phyloP scores from a whole-genome alignment of 2,888 invertebrate species.

The Caenorhabditis sinica region DNA sequence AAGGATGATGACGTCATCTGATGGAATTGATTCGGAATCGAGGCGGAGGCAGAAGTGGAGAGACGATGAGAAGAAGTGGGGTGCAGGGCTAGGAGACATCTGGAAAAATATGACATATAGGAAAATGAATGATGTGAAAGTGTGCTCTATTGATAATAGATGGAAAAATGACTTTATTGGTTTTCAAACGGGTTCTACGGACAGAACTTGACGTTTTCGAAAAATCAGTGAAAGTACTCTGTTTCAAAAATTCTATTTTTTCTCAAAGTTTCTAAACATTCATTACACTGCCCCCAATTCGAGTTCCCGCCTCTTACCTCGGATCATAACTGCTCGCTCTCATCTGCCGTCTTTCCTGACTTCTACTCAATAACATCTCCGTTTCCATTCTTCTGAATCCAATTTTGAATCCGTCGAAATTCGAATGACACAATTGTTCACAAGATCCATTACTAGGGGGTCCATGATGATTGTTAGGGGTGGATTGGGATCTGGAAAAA shows the following conservation, averaged over 20 bases:
- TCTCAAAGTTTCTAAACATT: no score
- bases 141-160: background rate
- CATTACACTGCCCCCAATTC: no score
- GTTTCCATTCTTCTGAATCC: slow-evolving; percentile 56
- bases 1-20: slow-evolving; percentile 41
- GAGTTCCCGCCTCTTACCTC: slow-evolving; percentile 33
- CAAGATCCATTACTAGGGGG: slow-evolving; percentile 61
- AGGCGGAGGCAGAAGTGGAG: slow-evolving; percentile 31
- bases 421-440: slow-evolving; percentile 62
- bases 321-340: slow-evolving; percentile 66
- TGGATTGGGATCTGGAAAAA: slow-evolving; percentile 37
- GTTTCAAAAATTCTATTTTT: no score
- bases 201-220: no score
- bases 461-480: slow-evolving; percentile 32
- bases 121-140: no score
- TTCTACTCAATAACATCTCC: slow-evolving; percentile 55
- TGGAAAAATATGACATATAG: no score
- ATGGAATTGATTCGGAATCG: background rate
- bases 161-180: no score
- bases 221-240: no score
- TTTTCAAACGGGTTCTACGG: no score
- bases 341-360: slow-evolving; percentile 56
- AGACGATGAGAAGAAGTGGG: slow-evolving; percentile 23
- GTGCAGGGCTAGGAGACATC: slow-evolving; percentile 54
- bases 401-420: background rate